phyloP scores from a whole-genome alignment of 2,113 vertebrate species.

The Anolis carolinensis region DNA sequence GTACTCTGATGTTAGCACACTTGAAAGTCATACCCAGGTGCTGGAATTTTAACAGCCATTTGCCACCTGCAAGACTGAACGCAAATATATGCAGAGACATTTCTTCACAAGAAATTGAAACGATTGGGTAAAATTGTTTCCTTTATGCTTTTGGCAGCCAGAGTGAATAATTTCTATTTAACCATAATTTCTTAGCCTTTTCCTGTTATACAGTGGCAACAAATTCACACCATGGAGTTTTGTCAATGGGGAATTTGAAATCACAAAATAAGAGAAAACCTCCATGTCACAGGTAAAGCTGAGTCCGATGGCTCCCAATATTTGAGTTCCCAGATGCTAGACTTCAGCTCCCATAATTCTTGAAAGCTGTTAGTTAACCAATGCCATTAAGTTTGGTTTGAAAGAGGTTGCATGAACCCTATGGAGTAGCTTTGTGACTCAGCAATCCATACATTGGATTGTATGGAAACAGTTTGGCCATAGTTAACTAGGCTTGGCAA shows the following conservation, averaged over 20 bases:
- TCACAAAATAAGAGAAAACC: neutral
- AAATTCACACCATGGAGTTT: neutral
- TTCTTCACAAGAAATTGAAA: neutral
- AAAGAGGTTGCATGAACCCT: no score
- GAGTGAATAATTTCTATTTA: slow-evolving; percentile 2
- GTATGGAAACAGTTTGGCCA: no score
- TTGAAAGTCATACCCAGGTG: neutral
- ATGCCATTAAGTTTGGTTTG: no score
- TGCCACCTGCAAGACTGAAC: slow-evolving; percentile 5
- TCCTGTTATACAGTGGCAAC: neutral
- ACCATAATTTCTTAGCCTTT: neutral
- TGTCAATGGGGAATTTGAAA: neutral
- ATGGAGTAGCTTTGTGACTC: no score
- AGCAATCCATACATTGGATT: no score
- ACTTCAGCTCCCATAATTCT: neutral
- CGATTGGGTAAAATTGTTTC: slow-evolving; percentile 19
- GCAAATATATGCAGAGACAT: neutral
- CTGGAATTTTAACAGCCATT: neutral
- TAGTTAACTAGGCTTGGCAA: no score
- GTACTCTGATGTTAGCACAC: neutral
- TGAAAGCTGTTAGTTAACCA: no score
- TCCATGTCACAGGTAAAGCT: neutral
- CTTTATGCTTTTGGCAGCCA: neutral
- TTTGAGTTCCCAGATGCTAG: neutral
- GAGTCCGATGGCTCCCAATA: neutral